Evolutionary conservation across 2,888 invertebrate genomes (phyloP), one percentile per base, ranked within the genome.

Genomic region (Scelioninae gen. 2): DNA sequence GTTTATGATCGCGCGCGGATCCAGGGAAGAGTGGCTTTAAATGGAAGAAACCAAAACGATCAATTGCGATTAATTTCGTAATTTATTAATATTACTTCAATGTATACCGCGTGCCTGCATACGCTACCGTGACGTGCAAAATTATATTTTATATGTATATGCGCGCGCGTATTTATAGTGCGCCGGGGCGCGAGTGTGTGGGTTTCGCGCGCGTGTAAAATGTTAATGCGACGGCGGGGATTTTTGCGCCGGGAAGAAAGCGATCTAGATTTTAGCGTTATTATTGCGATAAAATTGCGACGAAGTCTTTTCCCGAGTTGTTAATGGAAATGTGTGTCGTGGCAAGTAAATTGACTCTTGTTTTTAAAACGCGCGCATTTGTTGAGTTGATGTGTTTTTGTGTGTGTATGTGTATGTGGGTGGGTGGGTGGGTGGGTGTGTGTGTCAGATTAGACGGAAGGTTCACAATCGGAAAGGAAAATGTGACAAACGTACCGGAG

Each of bases 1-100:
- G 74, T 74, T 74, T 74, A 74, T 71, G 74, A 74, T 63, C 70
- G 45, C 45, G 63, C 39, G 50, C 57, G 63, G 65, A 57, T 53
- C 65, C 58, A 65, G 43, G 45, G 74, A 74, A 74, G 74, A 74
- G 71, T 64, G 53, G 71, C 71, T 74, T 68, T 53, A 67, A 70
- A 63, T 58, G 71, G 53, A 74, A 71, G 74, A 74, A 74, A 74
- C 71, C 74, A 68, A 74, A 74, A 67, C 74, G 71, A 74, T 74
- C 74, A 74, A 67, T 74, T 74, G 70, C 74, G 74, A 74, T 71
- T 74, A 74, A 74, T 74, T 74, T 74, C 63, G 68, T 74, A 71
- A 74, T 74, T 74, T 74, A 74, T 74, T 71, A 71, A 70, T 71
- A 71, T 74, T 68, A 50, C 71, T 58, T 58, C 35, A 43, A 39